Conservation (phyloP, 2,113 vertebrate species). For the Pseudorasbora parva region DNA sequence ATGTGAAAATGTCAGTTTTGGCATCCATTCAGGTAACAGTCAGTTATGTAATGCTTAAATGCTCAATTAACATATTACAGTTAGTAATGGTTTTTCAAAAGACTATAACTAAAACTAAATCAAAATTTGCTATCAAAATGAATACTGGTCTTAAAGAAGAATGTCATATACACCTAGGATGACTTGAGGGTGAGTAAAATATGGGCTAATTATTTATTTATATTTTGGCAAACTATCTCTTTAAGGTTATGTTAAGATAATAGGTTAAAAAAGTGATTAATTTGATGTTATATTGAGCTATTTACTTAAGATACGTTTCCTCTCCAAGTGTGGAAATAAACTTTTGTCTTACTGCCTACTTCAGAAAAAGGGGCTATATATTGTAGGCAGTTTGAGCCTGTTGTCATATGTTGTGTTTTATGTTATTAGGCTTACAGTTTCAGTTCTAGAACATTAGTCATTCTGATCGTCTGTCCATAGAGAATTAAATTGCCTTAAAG, state of each 20-base stretch:
- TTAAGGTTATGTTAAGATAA: background rate
- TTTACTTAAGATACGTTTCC: background rate
- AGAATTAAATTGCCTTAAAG: background rate
- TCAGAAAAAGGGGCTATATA: background rate
- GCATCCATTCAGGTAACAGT: too few species aligned
- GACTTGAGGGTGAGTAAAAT: too few species aligned
- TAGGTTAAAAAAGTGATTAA: background rate
- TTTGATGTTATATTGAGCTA: background rate
- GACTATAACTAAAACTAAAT: too few species aligned
- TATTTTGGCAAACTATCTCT: background rate
- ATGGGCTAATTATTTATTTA: too few species aligned
- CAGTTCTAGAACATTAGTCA: conserved; percentile 12
- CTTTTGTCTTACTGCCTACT: background rate
- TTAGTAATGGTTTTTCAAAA: too few species aligned
- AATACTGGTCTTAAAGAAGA: too few species aligned
- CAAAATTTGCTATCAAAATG: too few species aligned
- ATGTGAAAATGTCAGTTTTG: too few species aligned
- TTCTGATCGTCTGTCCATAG: background rate
- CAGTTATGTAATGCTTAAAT: too few species aligned
- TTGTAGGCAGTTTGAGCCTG: background rate
- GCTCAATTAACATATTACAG: too few species aligned
- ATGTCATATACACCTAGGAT: too few species aligned
- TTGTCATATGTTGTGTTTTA: background rate
- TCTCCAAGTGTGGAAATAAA: background rate
- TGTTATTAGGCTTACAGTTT: conserved; percentile 8